Evolutionary conservation across 2,888 invertebrate species (phyloP).

Genomic region (Oxyteleia sp.): DNA sequence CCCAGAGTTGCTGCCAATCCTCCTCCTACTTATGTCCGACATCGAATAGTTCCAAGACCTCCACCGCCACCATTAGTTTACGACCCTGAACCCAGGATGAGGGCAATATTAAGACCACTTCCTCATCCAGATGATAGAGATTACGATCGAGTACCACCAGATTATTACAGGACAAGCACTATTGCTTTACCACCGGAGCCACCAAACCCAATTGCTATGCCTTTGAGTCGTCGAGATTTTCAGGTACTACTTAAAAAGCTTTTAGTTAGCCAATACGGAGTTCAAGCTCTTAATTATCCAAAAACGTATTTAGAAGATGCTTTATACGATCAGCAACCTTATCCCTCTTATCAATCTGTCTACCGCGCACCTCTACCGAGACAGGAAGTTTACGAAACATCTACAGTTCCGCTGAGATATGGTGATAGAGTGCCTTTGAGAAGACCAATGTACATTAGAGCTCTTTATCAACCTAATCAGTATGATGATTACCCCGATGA

Average conservation of each 20-base stretch:
- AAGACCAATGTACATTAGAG: slow-evolving; percentile 78
- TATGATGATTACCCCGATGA: slow-evolving; percentile 85
- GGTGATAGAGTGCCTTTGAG: slow-evolving; percentile 83
- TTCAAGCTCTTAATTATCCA: slow-evolving; percentile 84
- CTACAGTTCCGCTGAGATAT: slow-evolving; percentile 76
- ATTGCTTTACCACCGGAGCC: slow-evolving; percentile 88
- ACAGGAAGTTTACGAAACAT: slow-evolving; percentile 77
- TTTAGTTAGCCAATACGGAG: slow-evolving; percentile 89
- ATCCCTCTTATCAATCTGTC: slow-evolving; percentile 87
- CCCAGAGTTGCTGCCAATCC: slow-evolving; percentile 77
- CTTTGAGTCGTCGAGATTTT: slow-evolving; percentile 92
- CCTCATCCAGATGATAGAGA: slow-evolving; percentile 74
- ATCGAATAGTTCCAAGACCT: slow-evolving; percentile 79
- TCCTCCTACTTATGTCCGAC: slow-evolving; percentile 77
- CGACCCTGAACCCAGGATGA: slow-evolving; percentile 74
- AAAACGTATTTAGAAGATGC: slow-evolving; percentile 86
- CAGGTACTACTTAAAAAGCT: slow-evolving; percentile 91
- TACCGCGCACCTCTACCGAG: slow-evolving; percentile 82
- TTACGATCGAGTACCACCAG: slow-evolving; percentile 74
- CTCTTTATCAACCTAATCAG: slow-evolving; percentile 79
- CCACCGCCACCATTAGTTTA: slow-evolving; percentile 52
- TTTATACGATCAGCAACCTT: slow-evolving; percentile 85
- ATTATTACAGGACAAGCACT: slow-evolving; percentile 80
- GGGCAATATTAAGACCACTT: slow-evolving; percentile 79
- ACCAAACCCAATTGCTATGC: slow-evolving; percentile 90